A percentile compares a stretch with the other conserved stretches of the same genome.
phyloP scores from a whole-genome alignment of 1,140 invertebrate genomes.

The Formica exsecta region DNA sequence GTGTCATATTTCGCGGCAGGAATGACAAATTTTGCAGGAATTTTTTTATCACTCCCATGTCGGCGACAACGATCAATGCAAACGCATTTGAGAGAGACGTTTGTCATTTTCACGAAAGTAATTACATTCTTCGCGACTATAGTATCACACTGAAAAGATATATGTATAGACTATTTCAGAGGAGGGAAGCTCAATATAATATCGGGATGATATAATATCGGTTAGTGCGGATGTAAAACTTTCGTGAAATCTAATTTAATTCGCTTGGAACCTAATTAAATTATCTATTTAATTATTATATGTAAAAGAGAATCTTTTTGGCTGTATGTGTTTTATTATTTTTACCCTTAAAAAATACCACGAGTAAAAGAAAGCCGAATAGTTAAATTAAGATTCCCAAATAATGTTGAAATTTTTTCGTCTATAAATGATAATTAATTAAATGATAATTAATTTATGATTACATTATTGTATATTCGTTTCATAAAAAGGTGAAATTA shows the following conservation, averaged over 20 bases:
- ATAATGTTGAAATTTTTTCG: neutral
- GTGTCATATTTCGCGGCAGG: conserved; percentile 9
- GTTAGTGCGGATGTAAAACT: conserved; percentile 7
- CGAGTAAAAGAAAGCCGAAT: neutral
- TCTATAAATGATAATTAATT: conserved; percentile 11
- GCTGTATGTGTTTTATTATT: neutral
- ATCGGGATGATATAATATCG: conserved; percentile 14
- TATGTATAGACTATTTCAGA: conserved; percentile 46
- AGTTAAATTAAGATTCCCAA: neutral
- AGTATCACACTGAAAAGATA: conserved; percentile 42
- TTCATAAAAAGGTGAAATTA: neutral
- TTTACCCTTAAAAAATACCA: neutral
- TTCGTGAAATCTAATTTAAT: conserved; percentile 13
- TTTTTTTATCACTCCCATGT: conserved; percentile 69
- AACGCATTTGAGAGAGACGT: conserved; percentile 59
- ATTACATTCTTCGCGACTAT: conserved; percentile 68
- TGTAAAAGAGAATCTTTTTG: neutral
- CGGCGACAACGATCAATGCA: conserved; percentile 23
- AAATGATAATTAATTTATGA: neutral
- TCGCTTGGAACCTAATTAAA: neutral
- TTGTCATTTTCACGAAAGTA: conserved; percentile 72
- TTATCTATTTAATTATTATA: neutral
- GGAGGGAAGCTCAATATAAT: neutral
- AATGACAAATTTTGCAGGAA: conserved; percentile 52
- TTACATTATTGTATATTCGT: neutral